phyloP scores from a whole-genome alignment of 2,888 invertebrate species.

The Epicampocera succincta region DNA sequence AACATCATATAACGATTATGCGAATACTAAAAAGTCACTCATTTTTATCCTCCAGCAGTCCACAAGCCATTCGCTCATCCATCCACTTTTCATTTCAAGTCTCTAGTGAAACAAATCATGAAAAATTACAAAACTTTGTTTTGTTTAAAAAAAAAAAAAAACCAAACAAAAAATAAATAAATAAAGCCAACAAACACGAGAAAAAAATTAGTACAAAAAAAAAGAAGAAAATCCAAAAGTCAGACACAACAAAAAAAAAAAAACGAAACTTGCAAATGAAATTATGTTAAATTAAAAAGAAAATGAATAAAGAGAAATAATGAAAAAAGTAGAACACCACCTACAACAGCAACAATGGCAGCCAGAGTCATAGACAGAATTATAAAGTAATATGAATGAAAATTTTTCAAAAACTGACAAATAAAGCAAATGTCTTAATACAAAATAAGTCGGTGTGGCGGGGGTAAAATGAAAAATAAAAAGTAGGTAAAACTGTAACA shows the following conservation, averaged over 20 bases:
- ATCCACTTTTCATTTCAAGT: slow-evolving; percentile 5
- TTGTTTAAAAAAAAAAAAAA: slow-evolving; percentile 2
- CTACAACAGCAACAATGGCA: slow-evolving; percentile 7
- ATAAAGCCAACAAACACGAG: slow-evolving; percentile 17
- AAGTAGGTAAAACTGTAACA: not conserved
- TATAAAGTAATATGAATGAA: slow-evolving; percentile 56
- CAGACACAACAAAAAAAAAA: slow-evolving; percentile 30
- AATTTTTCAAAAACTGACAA: slow-evolving; percentile 30
- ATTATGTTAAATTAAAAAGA: slow-evolving; percentile 42
- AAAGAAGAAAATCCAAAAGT: slow-evolving; percentile 4
- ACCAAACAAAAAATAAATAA: not conserved
- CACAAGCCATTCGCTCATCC: slow-evolving; percentile 22
- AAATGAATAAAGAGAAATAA: slow-evolving; percentile 5
- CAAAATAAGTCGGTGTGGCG: not conserved
- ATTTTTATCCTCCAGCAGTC: not conserved
- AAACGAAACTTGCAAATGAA: slow-evolving; percentile 36
- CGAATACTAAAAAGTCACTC: slow-evolving; percentile 26
- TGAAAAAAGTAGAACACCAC: slow-evolving; percentile 40
- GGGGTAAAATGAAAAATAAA: not conserved
- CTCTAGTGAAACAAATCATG: slow-evolving; percentile 28
- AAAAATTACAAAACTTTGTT: slow-evolving; percentile 4
- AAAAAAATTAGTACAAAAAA: slow-evolving; percentile 3
- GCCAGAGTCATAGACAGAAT: slow-evolving; percentile 5
- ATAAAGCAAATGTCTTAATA: slow-evolving; percentile 49
- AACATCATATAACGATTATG: slow-evolving; percentile 56